phyloP scores from a whole-genome alignment of 2,113 vertebrate genomes.

The Brachionichthys hirsutus region DNA sequence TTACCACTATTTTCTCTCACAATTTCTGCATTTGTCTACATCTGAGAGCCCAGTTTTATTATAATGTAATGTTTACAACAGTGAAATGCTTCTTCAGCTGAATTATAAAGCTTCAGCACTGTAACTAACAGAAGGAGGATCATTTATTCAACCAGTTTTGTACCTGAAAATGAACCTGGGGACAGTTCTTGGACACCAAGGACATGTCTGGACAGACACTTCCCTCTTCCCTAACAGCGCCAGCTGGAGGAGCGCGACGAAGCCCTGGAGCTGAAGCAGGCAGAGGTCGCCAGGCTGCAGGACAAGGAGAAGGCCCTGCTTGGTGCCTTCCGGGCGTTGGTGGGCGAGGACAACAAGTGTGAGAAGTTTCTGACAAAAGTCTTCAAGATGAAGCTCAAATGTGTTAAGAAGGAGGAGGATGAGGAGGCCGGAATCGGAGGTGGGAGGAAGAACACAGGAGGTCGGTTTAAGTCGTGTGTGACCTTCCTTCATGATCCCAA shows the following conservation, averaged over 20 bases:
- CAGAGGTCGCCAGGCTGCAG: conserved; percentile 79
- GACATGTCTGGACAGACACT: too few species aligned
- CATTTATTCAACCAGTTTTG: too few species aligned
- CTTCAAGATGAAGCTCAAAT: conserved; percentile 85
- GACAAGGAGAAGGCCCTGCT: conserved; percentile 80
- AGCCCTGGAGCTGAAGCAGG: conserved; percentile 81
- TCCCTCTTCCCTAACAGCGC: conserved; percentile 57
- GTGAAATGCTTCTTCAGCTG: too few species aligned
- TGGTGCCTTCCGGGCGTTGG: conserved; percentile 78
- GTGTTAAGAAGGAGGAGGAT: conserved; percentile 72
- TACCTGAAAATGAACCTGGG: too few species aligned
- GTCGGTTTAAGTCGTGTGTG: background rate
- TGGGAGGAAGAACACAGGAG: conserved; percentile 3
- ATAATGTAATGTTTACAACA: too few species aligned
- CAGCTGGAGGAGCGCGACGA: conserved; percentile 78
- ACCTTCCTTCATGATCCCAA: background rate
- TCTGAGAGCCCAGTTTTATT: too few species aligned
- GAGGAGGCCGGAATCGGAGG: conserved; percentile 60
- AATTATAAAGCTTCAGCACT: too few species aligned
- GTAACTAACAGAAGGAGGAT: too few species aligned
- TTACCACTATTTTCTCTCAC: too few species aligned
- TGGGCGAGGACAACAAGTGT: conserved; percentile 87
- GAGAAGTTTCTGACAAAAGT: conserved; percentile 83
- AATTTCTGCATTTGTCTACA: too few species aligned
- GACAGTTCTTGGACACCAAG: too few species aligned